Percentiles rank a stretch among this genome's conserved stretches.
These are phyloP conservation scores for Malurus leucopterus DNA, from an alignment of 2,797 vertebrate genomes.

Conservation along the genomic window DNA sequence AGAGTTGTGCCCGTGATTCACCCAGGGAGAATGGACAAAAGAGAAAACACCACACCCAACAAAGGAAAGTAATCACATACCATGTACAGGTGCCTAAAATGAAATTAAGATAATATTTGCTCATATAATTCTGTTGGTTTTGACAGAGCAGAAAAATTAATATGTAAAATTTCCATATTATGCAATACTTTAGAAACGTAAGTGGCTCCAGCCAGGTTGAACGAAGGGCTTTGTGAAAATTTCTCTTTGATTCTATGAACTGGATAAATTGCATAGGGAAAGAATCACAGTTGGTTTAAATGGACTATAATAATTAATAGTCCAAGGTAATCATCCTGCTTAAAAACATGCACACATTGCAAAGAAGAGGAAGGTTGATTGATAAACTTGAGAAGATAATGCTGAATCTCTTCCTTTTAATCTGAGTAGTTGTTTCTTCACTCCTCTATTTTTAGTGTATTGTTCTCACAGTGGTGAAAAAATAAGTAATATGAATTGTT, in stretches of 20 bases:
- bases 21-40: background rate
- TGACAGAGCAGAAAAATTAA: constrained; percentile 31
- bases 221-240: background rate
- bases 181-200: background rate
- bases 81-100: background rate
- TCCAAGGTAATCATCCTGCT: background rate
- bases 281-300: background rate
- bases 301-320: background rate
- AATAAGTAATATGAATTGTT: background rate
- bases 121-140: constrained; percentile 31
- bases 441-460: background rate
- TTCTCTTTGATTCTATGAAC: background rate
- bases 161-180: constrained; percentile 29
- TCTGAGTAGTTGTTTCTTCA: background rate
- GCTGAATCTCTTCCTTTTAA: background rate
- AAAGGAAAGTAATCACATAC: constrained; percentile 6
- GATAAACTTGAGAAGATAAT: background rate
- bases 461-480: background rate
- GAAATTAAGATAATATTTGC: constrained; percentile 35
- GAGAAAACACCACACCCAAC: background rate
- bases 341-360: background rate
- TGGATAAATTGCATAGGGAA: background rate
- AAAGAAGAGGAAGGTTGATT: background rate
- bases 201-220: background rate
- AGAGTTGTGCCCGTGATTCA: constrained; percentile 1